Evolutionary conservation across 2,797 vertebrate species (phyloP).

Genomic region (Poecilia picta): DNA sequence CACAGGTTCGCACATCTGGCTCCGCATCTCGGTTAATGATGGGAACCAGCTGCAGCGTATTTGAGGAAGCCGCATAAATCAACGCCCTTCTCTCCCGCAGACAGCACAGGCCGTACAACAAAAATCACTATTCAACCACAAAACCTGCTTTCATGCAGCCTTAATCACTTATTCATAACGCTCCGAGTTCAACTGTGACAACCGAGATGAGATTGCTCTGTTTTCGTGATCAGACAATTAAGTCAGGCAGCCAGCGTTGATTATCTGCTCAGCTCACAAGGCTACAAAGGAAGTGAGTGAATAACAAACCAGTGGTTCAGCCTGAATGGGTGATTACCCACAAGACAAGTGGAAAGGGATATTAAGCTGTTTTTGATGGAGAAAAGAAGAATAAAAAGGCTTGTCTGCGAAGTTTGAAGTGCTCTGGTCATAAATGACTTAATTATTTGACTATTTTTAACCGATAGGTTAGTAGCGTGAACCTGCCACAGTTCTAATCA

Average conservation of each 20-base stretch:
- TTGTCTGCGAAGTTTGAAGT: conserved; percentile 11
- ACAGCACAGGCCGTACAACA: background rate
- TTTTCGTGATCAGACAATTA: conserved; percentile 31
- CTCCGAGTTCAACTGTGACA: conserved; percentile 30
- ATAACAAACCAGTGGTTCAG: conserved; percentile 25
- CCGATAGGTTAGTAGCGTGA: background rate
- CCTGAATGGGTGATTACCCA: conserved; percentile 32
- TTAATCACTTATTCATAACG: conserved; percentile 43
- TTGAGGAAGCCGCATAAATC: conserved; percentile 39
- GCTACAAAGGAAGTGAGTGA: conserved; percentile 40
- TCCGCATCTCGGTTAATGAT: conserved; percentile 25
- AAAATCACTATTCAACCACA: background rate
- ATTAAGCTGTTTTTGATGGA: conserved; percentile 11
- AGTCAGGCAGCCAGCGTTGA: conserved; percentile 24
- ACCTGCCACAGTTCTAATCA: background rate
- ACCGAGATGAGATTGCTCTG: conserved; percentile 34
- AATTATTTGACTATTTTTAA: background rate
- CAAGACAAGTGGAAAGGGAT: conserved; percentile 5
- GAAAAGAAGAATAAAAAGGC: background rate
- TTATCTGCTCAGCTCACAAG: conserved; percentile 29
- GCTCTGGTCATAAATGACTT: conserved; percentile 8
- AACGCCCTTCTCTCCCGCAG: background rate
- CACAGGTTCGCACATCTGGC: conserved; percentile 18
- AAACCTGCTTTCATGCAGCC: conserved; percentile 11
- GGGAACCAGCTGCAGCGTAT: conserved; percentile 27